A percentile compares a stretch with the other conserved stretches of the same genome.
Conservation (phyloP, 2,888 invertebrate species). For the Papilio protenor region DNA sequence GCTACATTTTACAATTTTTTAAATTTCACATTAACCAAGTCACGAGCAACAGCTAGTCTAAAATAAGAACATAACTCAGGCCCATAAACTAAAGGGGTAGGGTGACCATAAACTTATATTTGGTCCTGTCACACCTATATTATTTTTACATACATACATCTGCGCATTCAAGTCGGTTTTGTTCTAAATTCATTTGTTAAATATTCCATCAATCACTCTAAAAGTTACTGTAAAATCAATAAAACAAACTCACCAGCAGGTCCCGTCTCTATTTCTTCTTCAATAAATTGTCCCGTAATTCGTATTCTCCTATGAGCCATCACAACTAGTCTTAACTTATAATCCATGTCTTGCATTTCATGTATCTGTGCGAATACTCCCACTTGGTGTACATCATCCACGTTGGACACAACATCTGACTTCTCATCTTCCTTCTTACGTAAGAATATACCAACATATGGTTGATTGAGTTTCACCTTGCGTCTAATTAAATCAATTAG, state of each 20-base stretch:
- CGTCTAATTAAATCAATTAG: conserved; percentile 95
- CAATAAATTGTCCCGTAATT: conserved; percentile 91
- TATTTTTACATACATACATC: no score
- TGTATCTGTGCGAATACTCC: conserved; percentile 99
- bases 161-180: no score
- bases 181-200: no score
- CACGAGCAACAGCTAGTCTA: no score
- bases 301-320: conserved; percentile 96
- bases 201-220: neutral
- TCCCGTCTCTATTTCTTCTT: conserved; percentile 86
- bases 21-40: no score
- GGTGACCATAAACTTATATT: no score
- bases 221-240: neutral
- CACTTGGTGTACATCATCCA: conserved; percentile 94
- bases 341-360: conserved; percentile 98
- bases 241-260: conserved; percentile 75
- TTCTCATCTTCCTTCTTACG: conserved; percentile 96
- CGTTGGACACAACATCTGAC: conserved; percentile 91
- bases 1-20: no score
- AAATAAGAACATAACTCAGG: no score
- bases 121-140: no score
- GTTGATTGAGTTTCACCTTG: conserved; percentile 97
- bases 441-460: conserved; percentile 98
- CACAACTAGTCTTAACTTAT: conserved; percentile 94
- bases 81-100: no score